Evolutionary conservation across 2,113 vertebrate species (phyloP), one percentile per base, ranked within the genome.

Genomic region (Labeo catla): DNA sequence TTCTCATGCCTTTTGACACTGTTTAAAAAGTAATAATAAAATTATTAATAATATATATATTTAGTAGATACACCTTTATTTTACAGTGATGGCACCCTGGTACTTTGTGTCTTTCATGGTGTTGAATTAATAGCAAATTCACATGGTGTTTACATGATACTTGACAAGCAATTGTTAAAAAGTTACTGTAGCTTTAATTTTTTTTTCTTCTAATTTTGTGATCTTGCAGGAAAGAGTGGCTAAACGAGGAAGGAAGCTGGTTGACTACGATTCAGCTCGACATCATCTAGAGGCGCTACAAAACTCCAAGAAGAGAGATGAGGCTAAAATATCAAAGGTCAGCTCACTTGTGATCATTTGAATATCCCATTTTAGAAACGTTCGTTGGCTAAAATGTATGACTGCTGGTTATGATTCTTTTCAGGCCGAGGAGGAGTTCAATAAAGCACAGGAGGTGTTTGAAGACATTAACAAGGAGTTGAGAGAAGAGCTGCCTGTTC

Each of bases 351-450:
- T 63, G 0, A 49, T 8, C 12, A 1, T 50, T 68, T 6, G 9
- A n/a, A 23, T n/a, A 13, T 12, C 16, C 10, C 1, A 43, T 43
- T 77, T 61, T 61, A 61, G 21, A 81, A 15, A 28, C 8, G 28
- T 70, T 39, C 57, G 52, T 10, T 28, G 39, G 39, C 39, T 39
- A 3, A 39, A 7, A 76, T 47, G 28, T 5, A 2, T n/a, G 19
- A 34, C 23, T 36, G 49, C 39, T 47, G 8, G 21, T 61, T 45
- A 10, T 57, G 34, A 19, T 81, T 52, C 83, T 70, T 61, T 13
- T 83, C 90, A 99, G 98, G 97, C 97, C 0, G 97, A 98, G 76
- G 98, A 99, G 54, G 98, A 99, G 88, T 99, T 98, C 89, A 96
- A 93, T 70, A 98, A 95, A 94, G 93, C 96, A 28, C 98, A 99